Evolutionary conservation across 1,140 invertebrate genomes (phyloP).

Genomic region (Melitaea cinxia): DNA sequence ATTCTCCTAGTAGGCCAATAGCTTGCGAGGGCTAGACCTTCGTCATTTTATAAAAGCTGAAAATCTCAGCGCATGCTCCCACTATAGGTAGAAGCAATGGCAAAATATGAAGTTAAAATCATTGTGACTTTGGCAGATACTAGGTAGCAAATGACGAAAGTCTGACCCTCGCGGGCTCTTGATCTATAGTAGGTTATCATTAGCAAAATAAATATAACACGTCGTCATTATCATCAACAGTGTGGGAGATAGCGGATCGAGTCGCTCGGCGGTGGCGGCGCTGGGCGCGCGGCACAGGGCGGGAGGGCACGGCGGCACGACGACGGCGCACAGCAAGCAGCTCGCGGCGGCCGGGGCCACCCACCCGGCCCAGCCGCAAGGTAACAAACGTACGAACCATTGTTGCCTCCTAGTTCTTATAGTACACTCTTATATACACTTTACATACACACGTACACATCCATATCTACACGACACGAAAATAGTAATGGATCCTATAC

Average conservation of each 20-base stretch:
- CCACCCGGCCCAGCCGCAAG: slow-evolving; percentile 85
- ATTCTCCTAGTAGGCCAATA: no score
- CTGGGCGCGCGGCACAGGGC: slow-evolving; percentile 55
- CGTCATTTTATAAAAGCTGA: no score
- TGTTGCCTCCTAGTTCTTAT: slow-evolving; percentile 68
- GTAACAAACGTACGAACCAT: slow-evolving; percentile 82
- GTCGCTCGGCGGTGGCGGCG: slow-evolving; percentile 62
- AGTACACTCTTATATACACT: slow-evolving; percentile 28
- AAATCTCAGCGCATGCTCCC: no score
- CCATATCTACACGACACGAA: background rate
- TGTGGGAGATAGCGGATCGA: slow-evolving; percentile 70
- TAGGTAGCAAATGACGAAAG: no score
- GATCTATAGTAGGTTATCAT: no score
- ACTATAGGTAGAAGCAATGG: no score
- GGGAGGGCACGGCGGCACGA: slow-evolving; percentile 75
- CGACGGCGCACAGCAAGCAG: slow-evolving; percentile 91
- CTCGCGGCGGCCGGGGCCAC: slow-evolving; percentile 84
- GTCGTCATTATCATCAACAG: slow-evolving; percentile 39
- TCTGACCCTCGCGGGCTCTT: no score
- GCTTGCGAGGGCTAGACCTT: no score
- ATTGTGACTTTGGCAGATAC: no score
- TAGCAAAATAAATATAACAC: no score
- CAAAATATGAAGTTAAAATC: no score
- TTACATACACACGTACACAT: slow-evolving; percentile 28
- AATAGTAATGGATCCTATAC: no score